These are phyloP conservation scores for Acrobasis suavella DNA, from an alignment of 2,888 invertebrate genomes.

Conservation along the genomic window DNA sequence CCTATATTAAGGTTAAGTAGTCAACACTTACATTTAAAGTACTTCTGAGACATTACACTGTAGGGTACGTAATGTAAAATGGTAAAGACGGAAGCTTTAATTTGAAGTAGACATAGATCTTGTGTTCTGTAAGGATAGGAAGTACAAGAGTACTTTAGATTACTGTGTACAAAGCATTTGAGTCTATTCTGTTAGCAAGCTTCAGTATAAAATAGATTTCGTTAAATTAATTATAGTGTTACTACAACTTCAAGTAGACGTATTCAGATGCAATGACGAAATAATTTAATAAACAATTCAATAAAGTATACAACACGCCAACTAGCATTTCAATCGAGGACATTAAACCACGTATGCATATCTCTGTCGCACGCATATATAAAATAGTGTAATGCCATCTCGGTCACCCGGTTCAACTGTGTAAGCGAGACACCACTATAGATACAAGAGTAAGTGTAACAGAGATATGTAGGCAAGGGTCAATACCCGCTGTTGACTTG, in stretches of 20 bases:
- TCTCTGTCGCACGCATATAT: too few species aligned
- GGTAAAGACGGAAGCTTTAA: slow-evolving; percentile 80
- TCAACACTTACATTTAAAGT: slow-evolving; percentile 61
- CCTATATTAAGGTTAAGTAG: slow-evolving; percentile 44
- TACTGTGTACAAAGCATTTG: slow-evolving; percentile 26
- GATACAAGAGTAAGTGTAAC: too few species aligned
- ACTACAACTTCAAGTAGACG: background rate
- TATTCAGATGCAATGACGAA: too few species aligned
- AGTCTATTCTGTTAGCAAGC: slow-evolving; percentile 7
- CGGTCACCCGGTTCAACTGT: too few species aligned
- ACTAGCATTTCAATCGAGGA: too few species aligned
- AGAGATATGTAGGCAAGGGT: too few species aligned
- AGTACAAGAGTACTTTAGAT: slow-evolving; percentile 33
- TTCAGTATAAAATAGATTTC: background rate
- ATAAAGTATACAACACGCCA: too few species aligned
- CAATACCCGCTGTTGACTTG: too few species aligned
- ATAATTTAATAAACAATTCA: too few species aligned
- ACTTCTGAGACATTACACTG: slow-evolving; percentile 55
- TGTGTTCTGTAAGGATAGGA: slow-evolving; percentile 68
- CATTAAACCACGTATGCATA: too few species aligned
- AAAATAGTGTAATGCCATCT: too few species aligned
- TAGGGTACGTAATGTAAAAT: slow-evolving; percentile 55
- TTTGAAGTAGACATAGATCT: slow-evolving; percentile 76
- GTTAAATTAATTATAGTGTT: background rate
- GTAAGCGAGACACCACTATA: too few species aligned